Evolutionary conservation across 2,797 vertebrate genomes (phyloP), one percentile per base, ranked within the genome.

Genomic region (Semotilus atromaculatus): DNA sequence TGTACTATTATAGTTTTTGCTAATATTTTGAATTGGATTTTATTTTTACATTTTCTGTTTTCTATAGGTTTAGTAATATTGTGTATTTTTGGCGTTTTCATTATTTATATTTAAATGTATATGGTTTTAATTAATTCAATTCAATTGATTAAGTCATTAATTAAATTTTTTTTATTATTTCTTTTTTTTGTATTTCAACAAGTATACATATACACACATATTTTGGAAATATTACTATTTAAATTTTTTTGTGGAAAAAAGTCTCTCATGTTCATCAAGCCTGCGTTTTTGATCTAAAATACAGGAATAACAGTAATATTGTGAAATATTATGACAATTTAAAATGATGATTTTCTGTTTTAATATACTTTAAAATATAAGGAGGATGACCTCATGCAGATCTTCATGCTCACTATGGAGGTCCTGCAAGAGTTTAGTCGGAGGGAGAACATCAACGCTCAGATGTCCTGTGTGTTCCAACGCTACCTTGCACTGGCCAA

Each of bases 401-500:
- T 99, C 93, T 99, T 99, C 91, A 92, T 99, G 93, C 91, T 99
- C 88, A 99, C 97, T 38, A 97, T 99, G 92, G 97, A 98, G 92
- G 97, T 99, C 84, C 95, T 99, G 89, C 98, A 99, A 93, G 98
- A 99, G 93, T 99, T 99, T 93, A 98, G 97, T 93, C 95, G 96
- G 85, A 93, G 97, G 76, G 98, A 99, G 89, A 98, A 97, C 94
- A 96, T 99, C 88, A 99, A 89, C 55, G 98, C 98, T 84, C 98
- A 99, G 92, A 97, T 99, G 97, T 99, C 98, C 43, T 98, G 96
- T 0, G 98, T 99, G 88, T 99, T 99, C 94, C 98, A 99, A 93
- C 97, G 97, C 76, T 99, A 95, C 91, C 89, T 96, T 89, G 89
- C 95, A 43, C 91, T 96, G 81, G 95, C 95, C 92, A 99, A 99